Base-by-base conservation (phyloP, 2,797 vertebrate genomes). In the Sebastes alutus region DNA sequence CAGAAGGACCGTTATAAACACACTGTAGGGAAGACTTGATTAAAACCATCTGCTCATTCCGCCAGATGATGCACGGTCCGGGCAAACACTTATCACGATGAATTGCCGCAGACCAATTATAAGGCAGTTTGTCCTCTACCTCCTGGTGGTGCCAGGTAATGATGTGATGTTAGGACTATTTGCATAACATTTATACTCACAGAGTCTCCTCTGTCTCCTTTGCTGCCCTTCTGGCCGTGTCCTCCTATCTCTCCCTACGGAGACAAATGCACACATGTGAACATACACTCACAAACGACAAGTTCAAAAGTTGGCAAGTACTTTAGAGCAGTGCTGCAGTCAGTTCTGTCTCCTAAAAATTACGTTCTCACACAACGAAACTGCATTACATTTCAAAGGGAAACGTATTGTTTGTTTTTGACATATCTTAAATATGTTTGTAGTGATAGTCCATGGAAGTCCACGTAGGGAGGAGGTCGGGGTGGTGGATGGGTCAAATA, bases 171-270 rank as follows among this genome's bases (percentile, higher is more conserved):
- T 49, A 4, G 2, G 23, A 61, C 32, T 77, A 59, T 76, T 79
- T 2, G 27, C 46, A 65, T 35, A 27, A 52, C 27, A 76, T 32
- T 63, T 9, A 81, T 55, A 96, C 97, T 97, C 91, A 98, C 98
- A 73, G 62, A 23, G 55, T 99, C 97, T 67, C 98, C 98, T 90
- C 97, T 98, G 88, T 97, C 97, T 0, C 98, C 98, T 95, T 97
- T 99, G 93, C 96, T 96, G 79, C 98, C 97, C 80, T 99, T 99
- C 91, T 98, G 97, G 1, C 98, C 98, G 0, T 96, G 95, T 56
- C 94, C 93, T 35, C 98, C 98, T 55, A 94, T 93, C 58, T 99
- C 98, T 5, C 98, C 98, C 98, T 99, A 59, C 32, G 23, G 71
- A 85, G 18, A 68, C 7, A 82, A 54, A 82, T 22, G 32, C 22